phyloP scores from a whole-genome alignment of 2,888 invertebrate genomes.

The Agonopterix alstromeriana region DNA sequence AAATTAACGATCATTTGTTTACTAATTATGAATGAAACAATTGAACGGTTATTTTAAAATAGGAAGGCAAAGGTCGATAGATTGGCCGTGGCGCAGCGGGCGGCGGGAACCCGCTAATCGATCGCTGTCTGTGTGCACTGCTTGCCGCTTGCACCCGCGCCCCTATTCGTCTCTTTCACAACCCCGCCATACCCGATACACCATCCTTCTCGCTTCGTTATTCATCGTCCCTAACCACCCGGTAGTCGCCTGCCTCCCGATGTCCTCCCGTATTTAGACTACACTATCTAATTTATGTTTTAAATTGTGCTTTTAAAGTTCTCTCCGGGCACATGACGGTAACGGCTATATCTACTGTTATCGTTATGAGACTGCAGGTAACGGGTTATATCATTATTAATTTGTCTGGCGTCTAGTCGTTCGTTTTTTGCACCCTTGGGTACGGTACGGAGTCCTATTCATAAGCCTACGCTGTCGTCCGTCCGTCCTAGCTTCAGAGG shows the following conservation, averaged over 20 bases:
- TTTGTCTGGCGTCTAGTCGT: constrained; percentile 50
- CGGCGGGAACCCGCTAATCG: constrained; percentile 63
- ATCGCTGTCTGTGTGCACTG: constrained; percentile 69
- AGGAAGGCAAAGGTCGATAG: constrained; percentile 58
- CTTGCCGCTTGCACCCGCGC: constrained; percentile 44
- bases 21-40: constrained; percentile 35
- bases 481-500: too few species aligned
- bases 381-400: constrained; percentile 64
- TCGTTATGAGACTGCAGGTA: constrained; percentile 47
- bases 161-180: constrained; percentile 52
- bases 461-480: too few species aligned
- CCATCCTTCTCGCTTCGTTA: constrained; percentile 64
- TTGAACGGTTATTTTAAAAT: constrained; percentile 54
- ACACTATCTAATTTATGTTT: constrained; percentile 73
- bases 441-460: too few species aligned
- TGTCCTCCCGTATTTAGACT: constrained; percentile 71
- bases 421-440: too few species aligned
- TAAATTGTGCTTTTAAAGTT: constrained; percentile 40
- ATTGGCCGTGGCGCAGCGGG: constrained; percentile 51
- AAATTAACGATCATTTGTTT: constrained; percentile 26
- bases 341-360: constrained; percentile 59
- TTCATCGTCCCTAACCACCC: constrained; percentile 70
- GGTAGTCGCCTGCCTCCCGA: constrained; percentile 63
- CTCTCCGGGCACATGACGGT: constrained; percentile 39
- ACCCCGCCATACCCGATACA: constrained; percentile 35